Evolutionary conservation across 1,140 invertebrate genomes (phyloP).

Genomic region (Lepidostoma basale): DNA sequence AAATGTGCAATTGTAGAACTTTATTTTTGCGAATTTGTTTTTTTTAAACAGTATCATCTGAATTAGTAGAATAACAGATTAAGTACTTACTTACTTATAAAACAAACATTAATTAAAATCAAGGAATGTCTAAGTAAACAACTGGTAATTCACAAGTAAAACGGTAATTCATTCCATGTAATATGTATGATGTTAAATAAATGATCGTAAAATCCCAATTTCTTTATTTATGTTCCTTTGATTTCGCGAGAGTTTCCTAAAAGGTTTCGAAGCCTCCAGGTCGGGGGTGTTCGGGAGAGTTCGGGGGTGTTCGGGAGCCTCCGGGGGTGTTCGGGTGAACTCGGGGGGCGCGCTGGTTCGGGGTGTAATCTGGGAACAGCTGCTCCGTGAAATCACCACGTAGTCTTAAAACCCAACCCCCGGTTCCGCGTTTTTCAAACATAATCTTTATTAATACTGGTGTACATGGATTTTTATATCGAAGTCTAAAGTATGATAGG

Average conservation of each 20-base stretch:
- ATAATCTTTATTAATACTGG: background rate
- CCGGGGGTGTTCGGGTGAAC: constrained; percentile 4
- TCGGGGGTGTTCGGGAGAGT: background rate
- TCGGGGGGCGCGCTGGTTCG: no score
- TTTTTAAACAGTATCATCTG: no score
- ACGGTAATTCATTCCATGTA: background rate
- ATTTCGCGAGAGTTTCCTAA: background rate
- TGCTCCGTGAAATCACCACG: constrained; percentile 46
- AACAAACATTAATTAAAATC: no score
- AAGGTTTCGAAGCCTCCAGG: constrained; percentile 5
- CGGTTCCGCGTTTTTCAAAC: constrained; percentile 19
- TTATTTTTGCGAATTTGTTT: no score
- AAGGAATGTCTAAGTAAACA: no score
- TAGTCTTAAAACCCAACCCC: constrained; percentile 39
- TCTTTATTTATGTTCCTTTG: background rate
- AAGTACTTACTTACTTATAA: no score
- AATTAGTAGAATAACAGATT: no score
- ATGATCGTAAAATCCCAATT: background rate
- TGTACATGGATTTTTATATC: no score
- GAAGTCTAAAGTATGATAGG: no score
- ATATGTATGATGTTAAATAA: background rate
- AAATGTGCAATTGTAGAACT: no score
- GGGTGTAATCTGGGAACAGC: constrained; percentile 46
- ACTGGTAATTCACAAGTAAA: no score
- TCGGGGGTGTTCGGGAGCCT: constrained; percentile 5